Evolutionary conservation across 2,797 vertebrate species (phyloP), one percentile per base, ranked within the genome.

Genomic region (Odontamblyopus lacepedii): DNA sequence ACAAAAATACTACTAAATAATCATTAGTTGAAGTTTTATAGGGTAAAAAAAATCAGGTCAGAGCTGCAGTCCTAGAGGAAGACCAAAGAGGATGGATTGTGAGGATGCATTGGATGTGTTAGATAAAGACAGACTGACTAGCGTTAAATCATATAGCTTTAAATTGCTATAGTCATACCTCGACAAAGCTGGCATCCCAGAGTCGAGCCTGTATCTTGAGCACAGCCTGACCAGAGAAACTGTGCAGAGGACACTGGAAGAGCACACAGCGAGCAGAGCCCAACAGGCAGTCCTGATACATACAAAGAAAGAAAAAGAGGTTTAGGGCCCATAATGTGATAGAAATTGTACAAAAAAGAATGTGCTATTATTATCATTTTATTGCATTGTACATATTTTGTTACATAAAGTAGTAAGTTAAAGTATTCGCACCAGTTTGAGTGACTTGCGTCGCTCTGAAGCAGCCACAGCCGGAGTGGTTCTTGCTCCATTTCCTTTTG

Each of bases 121-220:
- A 35, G 6, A 35, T 35, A 35, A 35, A 35, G 32, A 7, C 6
- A 35, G 32, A 35, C 6, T 35, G 32, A 35, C 32, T 35, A 35
- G 1, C 35, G 6, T 35, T 35, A 38, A 38, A 38, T 38, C 7
- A 38, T 38, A 38, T 9, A 15, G 44, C 23, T 26, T 11, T 26
- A 27, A 26, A 27, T 13, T 12, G 23, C 55, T 51, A 0, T 50
- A 51, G n/a, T 55, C 73, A 74, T 63, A 97, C 97, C 96, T 98
- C 97, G 75, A 97, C 94, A 82, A 98, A 98, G 27, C 94, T 98
- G 91, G 96, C 92, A 87, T 98, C 98, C 97, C 97, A 98, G 63
- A 98, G 89, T 26, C 95, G 92, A 51, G 95, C 97, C 8, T 94
- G 94, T 56, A 97, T 92, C 0, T 83, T 95, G 73, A 98, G 90